These are phyloP conservation scores for Herminia tarsipennalis DNA, from an alignment of 2,888 invertebrate species.

Conservation along the genomic window DNA sequence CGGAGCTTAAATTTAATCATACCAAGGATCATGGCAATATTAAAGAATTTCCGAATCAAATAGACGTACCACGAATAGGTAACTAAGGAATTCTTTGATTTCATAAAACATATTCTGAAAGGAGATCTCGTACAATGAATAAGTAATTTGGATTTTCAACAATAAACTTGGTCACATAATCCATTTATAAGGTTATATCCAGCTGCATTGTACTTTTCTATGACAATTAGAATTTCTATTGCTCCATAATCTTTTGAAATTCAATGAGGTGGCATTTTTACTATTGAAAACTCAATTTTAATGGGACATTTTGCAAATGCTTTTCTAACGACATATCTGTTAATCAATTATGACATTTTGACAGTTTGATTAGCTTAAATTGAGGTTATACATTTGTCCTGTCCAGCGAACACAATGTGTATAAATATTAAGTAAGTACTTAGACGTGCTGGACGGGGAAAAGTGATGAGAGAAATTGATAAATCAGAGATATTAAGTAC, in stretches of 20 bases:
- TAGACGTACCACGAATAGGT: no score
- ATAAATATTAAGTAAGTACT: no score
- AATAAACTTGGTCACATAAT: conserved; percentile 11
- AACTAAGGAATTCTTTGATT: background rate
- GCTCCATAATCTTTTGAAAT: conserved; percentile 24
- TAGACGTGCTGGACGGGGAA: no score
- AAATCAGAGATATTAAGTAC: no score
- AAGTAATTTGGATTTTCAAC: conserved; percentile 6
- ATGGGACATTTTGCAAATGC: conserved; percentile 14
- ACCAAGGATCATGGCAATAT: no score
- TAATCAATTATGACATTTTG: conserved; percentile 19
- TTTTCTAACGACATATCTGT: conserved; percentile 18
- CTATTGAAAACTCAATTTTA: conserved; percentile 16
- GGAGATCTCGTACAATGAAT: conserved; percentile 3
- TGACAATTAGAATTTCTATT: conserved; percentile 17
- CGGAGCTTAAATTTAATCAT: background rate
- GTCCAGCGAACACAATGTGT: no score
- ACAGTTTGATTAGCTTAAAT: conserved; percentile 13
- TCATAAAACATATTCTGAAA: conserved; percentile 3
- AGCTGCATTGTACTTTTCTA: conserved; percentile 20
- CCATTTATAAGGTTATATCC: conserved; percentile 14
- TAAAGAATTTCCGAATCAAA: no score
- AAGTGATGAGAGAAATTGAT: no score
- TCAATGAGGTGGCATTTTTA: conserved; percentile 20
- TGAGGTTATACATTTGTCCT: no score